Evolutionary conservation across 2,113 vertebrate species (phyloP), one percentile per base, ranked within the genome.

Genomic region (Rhinogobius similis): DNA sequence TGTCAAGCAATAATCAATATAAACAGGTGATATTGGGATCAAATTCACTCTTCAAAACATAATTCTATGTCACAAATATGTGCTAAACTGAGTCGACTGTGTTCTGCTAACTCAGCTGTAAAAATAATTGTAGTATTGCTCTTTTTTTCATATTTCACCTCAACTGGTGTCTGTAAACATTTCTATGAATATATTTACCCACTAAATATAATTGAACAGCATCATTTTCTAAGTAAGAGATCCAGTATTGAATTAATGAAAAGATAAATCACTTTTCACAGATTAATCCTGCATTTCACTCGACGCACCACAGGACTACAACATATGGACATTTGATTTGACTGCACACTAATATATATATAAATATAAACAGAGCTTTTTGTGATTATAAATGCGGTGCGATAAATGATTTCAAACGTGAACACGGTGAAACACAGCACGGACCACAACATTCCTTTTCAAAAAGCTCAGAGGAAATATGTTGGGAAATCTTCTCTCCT

Each of bases 281-380:
- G 75, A 87, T 89, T 85, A 80, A 85, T 89, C 83, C 82, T 68
- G 66, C 79, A 82, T 86, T 88, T 77, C 70, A 70, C 59, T 59
- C 73, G 75, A 67, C 75, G 36, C 70, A 48, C 71, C 86, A 85
- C 86, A 76, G 80, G 67, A 84, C 80, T 69, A 76, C 46, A 9
- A 8, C 67, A 86, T 70, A 39, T 59, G 56, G 66, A 76, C 77
- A 79, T 76, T 65, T 50, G 81, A 82, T 82, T 88, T 73, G 65
- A 65, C 70, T 77, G 74, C 69, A 68, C 55, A 59, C 79, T 85
- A 82, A 90, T 90, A n/a, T n/a, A n/a, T n/a, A n/a, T n/a, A n/a
- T 89, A 87, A 41, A 78, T 70, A 75, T 53, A 69, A 41, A 55
- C 20, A 12, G 21, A 11, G 23, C 10, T 24, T 24, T 13, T 55